Evolutionary conservation across 2,888 invertebrate genomes (phyloP).

Genomic region (Agrochola litura): DNA sequence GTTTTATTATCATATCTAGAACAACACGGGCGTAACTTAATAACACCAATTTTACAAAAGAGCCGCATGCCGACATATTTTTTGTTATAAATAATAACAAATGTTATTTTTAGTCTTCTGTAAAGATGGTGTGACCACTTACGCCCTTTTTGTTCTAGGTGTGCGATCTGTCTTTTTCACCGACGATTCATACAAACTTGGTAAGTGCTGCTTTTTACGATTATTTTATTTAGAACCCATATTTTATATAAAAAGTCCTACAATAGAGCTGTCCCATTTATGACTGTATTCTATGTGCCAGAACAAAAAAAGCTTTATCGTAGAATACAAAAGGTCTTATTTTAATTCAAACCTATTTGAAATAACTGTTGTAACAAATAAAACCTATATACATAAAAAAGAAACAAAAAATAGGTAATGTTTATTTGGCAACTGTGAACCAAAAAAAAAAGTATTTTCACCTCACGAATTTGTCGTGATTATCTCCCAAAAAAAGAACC

Average conservation of each 20-base stretch:
- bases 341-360: too few relatives aligned
- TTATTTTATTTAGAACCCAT: conserved; percentile 7
- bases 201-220: conserved; percentile 45
- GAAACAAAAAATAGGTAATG: too few relatives aligned
- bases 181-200: conserved; percentile 58
- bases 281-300: not conserved
- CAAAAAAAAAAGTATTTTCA: not conserved
- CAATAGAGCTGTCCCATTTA: not conserved
- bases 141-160: conserved; percentile 61
- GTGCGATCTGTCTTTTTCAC: conserved; percentile 60
- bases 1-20: conserved; percentile 45
- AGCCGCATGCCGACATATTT: conserved; percentile 17
- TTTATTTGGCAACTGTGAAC: not conserved
- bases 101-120: conserved; percentile 38
- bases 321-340: not conserved
- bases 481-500: conserved; percentile 63
- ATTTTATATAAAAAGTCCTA: not conserved
- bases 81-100: conserved; percentile 51
- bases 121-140: conserved; percentile 51
- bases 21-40: conserved; percentile 56
- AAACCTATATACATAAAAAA: too few relatives aligned
- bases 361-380: too few relatives aligned
- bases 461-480: not conserved
- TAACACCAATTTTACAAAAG: conserved; percentile 59
- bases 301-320: not conserved